phyloP scores from a whole-genome alignment of 2,113 vertebrate genomes.

The Mastomys natalensis region DNA sequence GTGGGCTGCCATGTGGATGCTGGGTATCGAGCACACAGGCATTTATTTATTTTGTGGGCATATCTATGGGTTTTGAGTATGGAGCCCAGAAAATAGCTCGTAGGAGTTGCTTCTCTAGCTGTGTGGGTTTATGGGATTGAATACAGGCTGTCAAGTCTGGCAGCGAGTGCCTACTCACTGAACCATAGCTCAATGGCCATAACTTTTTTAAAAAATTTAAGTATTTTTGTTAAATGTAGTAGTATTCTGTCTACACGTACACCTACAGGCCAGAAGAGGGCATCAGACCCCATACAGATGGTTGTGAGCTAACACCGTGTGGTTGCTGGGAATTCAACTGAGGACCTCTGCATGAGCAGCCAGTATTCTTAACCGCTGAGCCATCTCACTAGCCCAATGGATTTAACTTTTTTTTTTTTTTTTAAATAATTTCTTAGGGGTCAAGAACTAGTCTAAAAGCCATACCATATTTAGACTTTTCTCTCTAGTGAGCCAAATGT shows the following conservation, averaged over 20 bases:
- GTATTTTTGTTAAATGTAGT: neutral
- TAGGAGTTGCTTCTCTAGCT: neutral
- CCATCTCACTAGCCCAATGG: neutral
- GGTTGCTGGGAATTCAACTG: too few species aligned
- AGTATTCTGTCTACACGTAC: too few species aligned
- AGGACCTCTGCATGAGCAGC: too few species aligned
- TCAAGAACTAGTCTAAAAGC: neutral
- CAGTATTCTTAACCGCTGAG: too few species aligned
- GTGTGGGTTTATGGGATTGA: neutral
- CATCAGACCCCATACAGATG: too few species aligned
- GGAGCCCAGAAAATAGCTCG: neutral
- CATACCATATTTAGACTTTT: neutral
- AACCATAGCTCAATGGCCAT: neutral
- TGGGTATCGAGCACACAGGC: neutral
- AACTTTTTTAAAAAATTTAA: neutral
- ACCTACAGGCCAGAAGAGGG: too few species aligned
- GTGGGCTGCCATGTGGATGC: neutral
- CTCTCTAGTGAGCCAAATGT: neutral
- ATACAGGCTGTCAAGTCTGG: neutral
- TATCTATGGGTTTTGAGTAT: neutral
- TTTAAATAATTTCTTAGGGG: neutral
- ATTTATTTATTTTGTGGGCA: neutral
- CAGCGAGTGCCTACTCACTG: neutral
- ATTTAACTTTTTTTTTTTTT: neutral
- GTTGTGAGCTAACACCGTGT: too few species aligned